Evolutionary conservation across 2,888 invertebrate species (phyloP).

Genomic region (Bugula neritina): DNA sequence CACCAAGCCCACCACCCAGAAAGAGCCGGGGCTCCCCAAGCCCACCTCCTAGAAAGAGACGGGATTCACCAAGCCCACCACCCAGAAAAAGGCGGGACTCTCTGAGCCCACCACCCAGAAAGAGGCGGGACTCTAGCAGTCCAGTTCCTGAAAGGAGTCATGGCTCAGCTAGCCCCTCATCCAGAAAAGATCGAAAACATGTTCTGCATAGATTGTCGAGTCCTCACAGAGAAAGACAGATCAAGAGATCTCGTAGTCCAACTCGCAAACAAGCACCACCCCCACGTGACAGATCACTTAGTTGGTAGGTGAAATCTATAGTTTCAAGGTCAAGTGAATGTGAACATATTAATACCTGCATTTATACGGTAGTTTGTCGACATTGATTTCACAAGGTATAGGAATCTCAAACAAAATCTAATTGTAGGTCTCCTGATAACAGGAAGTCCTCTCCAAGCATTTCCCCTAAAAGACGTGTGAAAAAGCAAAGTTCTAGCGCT

Average conservation of each 20-base stretch:
- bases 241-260: background rate
- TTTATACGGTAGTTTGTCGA: too few species aligned
- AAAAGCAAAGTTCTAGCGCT: background rate
- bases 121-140: background rate
- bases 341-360: too few species aligned
- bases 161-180: background rate
- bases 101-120: background rate
- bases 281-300: background rate
- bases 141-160: background rate
- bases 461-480: background rate
- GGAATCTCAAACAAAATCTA: too few species aligned
- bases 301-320: too few species aligned
- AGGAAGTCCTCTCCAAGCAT: constrained; percentile 1
- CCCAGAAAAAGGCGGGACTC: background rate
- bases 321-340: too few species aligned
- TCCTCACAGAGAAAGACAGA: background rate
- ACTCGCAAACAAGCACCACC: background rate
- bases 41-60: too few species aligned
- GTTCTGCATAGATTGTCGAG: background rate
- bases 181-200: background rate
- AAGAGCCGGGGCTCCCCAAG: too few species aligned
- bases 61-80: background rate
- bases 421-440: constrained; percentile 22
- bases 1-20: background rate
- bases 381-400: too few species aligned